These are phyloP conservation scores for Heterohyrax brucei DNA, from an alignment of 2,797 vertebrate species.

Conservation along the genomic window DNA sequence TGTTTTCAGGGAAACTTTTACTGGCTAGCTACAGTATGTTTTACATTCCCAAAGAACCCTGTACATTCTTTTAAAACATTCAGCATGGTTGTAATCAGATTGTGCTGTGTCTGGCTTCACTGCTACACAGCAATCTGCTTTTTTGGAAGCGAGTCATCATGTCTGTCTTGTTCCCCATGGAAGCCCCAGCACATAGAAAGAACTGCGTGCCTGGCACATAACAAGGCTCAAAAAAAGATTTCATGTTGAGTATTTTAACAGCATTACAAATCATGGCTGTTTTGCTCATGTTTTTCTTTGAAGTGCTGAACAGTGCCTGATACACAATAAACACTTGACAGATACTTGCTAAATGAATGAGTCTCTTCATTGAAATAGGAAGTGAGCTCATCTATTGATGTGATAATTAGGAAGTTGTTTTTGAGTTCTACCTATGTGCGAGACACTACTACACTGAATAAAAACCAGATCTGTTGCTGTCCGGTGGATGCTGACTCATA, in stretches of 20 bases:
- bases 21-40: not conserved
- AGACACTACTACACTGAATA: not conserved
- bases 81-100: not conserved
- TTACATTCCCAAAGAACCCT: not conserved
- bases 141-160: not conserved
- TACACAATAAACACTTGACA: not conserved
- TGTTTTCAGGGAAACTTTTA: not conserved
- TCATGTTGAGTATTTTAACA: not conserved
- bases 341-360: not conserved
- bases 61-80: conserved; percentile 2
- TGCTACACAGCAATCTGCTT: not conserved
- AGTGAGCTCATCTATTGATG: not conserved
- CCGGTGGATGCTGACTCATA: no score
- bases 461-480: no score
- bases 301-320: not conserved
- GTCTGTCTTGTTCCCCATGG: not conserved
- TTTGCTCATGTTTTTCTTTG: not conserved
- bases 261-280: not conserved
- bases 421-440: not conserved
- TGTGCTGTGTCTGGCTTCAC: not conserved
- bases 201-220: not conserved
- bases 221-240: not conserved
- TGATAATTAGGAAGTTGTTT: not conserved
- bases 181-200: not conserved
- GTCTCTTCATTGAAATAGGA: not conserved